Evolutionary conservation across 2,113 vertebrate species (phyloP).

Genomic region (Aramus guarauna): DNA sequence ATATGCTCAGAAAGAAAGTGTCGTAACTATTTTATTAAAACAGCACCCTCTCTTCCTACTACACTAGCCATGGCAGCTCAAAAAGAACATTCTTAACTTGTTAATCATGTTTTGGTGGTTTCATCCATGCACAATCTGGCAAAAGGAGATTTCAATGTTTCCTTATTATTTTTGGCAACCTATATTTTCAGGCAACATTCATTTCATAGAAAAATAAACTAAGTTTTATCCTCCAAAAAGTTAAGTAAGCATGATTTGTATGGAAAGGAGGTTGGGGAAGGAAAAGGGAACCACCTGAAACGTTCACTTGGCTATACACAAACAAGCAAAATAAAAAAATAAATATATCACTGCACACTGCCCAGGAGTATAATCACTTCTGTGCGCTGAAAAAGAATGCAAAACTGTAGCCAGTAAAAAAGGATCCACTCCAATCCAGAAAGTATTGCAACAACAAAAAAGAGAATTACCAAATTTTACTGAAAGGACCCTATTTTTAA

Average conservation of each 20-base stretch:
- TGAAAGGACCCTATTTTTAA: neutral
- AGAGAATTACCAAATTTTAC: slow-evolving; percentile 15
- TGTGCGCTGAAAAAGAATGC: slow-evolving; percentile 5
- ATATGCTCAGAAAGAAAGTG: neutral
- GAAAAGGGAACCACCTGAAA: neutral
- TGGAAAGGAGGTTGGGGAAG: neutral
- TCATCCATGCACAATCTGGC: neutral
- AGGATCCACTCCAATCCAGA: neutral
- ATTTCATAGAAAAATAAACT: neutral
- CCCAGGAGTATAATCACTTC: neutral
- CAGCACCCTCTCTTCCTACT: neutral
- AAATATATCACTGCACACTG: neutral
- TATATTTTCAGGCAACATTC: neutral
- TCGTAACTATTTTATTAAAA: neutral
- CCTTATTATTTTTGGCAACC: neutral
- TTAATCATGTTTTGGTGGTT: neutral
- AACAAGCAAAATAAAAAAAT: neutral
- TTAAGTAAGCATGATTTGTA: neutral
- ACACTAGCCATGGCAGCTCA: neutral
- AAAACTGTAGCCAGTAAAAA: neutral
- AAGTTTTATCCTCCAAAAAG: neutral
- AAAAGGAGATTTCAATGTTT: neutral
- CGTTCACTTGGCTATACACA: slow-evolving; percentile 20
- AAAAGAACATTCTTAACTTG: neutral
- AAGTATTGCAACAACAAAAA: neutral